A percentile compares a stretch with the other conserved stretches of the same genome.
Evolutionary conservation across 2,113 vertebrate genomes (phyloP).

Genomic region (Lagopus muta): DNA sequence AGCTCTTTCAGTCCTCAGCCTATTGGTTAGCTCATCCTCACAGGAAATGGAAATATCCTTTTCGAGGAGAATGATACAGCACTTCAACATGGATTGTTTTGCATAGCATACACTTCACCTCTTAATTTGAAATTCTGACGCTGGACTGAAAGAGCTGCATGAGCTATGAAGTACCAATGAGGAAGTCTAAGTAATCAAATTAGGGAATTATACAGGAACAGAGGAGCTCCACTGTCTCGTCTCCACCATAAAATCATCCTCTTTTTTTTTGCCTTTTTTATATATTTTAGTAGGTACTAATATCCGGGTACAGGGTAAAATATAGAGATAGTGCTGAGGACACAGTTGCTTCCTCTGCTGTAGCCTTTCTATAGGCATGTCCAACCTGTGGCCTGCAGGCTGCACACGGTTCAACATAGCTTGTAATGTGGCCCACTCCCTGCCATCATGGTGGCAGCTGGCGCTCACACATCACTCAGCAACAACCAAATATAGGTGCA

Average conservation of each 20-base stretch:
- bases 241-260: not conserved
- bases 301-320: not conserved
- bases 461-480: too few species aligned
- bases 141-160: not conserved
- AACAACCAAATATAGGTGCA: too few species aligned
- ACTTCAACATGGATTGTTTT: not conserved
- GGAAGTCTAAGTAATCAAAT: not conserved
- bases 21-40: not conserved
- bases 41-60: not conserved
- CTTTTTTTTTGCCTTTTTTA: not conserved
- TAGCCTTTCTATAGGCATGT: not conserved
- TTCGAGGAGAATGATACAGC: not conserved
- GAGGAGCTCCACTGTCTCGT: not conserved
- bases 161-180: not conserved
- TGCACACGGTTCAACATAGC: too few species aligned
- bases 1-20: not conserved
- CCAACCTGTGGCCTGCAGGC: too few species aligned
- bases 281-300: not conserved
- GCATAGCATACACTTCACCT: not conserved
- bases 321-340: not conserved
- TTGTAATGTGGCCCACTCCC: too few species aligned
- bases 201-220: not conserved
- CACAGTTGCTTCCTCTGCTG: rapidly evolving
- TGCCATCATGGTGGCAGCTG: too few species aligned
- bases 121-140: not conserved